phyloP scores from a whole-genome alignment of 2,113 vertebrate species.

The Rhinoptilus africanus region DNA sequence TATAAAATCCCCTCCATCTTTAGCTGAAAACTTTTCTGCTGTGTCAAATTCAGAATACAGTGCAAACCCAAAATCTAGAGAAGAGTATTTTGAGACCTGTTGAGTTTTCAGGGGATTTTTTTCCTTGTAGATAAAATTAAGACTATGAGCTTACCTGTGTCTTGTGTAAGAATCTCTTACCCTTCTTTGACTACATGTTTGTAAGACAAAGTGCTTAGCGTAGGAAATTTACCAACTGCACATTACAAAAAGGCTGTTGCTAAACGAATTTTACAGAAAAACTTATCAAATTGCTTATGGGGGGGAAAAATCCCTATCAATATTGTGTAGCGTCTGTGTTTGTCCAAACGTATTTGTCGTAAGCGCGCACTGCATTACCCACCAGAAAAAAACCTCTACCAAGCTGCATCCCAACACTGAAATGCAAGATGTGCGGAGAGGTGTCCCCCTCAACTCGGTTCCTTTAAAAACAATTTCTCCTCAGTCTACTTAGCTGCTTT shows the following conservation, averaged over 20 bases:
- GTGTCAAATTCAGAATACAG: slow-evolving; percentile 19
- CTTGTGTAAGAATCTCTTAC: not conserved
- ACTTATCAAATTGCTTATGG: not conserved
- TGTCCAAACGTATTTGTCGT: not conserved
- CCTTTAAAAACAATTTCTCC: not conserved
- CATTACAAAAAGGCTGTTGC: not conserved
- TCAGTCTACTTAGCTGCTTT: not conserved
- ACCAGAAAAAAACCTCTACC: not conserved
- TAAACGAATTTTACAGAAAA: not conserved
- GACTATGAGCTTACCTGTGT: not conserved
- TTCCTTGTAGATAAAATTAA: slow-evolving; percentile 41
- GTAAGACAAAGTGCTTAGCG: not conserved
- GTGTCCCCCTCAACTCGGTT: not conserved
- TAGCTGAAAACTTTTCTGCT: slow-evolving; percentile 3
- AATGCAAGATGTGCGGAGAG: not conserved
- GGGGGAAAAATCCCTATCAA: not conserved
- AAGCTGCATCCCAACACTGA: not conserved
- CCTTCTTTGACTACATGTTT: not conserved
- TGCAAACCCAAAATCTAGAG: slow-evolving; percentile 25
- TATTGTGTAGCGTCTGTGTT: not conserved
- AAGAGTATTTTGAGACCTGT: slow-evolving; percentile 22
- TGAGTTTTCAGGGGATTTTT: slow-evolving; percentile 37
- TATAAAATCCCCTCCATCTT: slow-evolving; percentile 1
- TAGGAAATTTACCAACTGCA: not conserved
- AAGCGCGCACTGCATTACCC: not conserved